A percentile compares a stretch with the other conserved stretches of the same genome.
Conservation (phyloP, 2,888 invertebrate genomes). For the Entomobrya multifasciata region DNA sequence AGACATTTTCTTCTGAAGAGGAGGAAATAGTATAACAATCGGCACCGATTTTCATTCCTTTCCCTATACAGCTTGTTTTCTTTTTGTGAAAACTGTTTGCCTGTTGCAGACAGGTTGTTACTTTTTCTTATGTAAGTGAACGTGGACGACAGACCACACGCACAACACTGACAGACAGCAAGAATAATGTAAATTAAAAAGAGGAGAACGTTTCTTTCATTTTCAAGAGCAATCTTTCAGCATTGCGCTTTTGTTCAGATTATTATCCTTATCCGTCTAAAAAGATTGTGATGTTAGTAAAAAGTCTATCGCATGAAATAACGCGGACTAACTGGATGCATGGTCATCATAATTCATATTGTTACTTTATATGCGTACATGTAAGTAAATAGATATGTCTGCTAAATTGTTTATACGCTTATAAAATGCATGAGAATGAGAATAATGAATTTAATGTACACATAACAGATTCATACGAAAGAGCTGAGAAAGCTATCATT, state of each 20-base stretch:
- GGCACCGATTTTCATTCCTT: conserved; percentile 31
- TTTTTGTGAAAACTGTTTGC: not conserved
- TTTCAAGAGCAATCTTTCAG: conserved; percentile 54
- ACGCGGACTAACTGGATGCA: conserved; percentile 10
- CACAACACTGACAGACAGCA: conserved; percentile 45
- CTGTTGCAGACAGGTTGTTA: not conserved
- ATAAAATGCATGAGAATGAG: too few species aligned
- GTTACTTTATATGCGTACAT: too few species aligned
- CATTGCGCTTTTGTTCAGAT: conserved; percentile 28
- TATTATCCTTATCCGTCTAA: not conserved
- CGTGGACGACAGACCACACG: conserved; percentile 55
- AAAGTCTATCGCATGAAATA: conserved; percentile 23
- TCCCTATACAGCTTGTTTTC: too few species aligned
- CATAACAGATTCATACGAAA: conserved; percentile 15
- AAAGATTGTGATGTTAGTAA: not conserved
- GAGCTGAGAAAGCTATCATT: conserved; percentile 58
- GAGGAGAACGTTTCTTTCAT: conserved; percentile 37
- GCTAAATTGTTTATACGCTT: too few species aligned
- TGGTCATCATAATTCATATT: conserved; percentile 19
- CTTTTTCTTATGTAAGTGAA: not conserved
- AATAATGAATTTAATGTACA: conserved; percentile 33
- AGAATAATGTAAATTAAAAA: conserved; percentile 58
- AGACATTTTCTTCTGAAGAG: conserved; percentile 14
- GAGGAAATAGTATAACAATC: conserved; percentile 13
- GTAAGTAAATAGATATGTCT: too few species aligned